A percentile compares a stretch with the other conserved stretches of the same genome.
Conservation (phyloP, 2,888 invertebrate genomes). For the Galeopsomyia nigrocyanea region DNA sequence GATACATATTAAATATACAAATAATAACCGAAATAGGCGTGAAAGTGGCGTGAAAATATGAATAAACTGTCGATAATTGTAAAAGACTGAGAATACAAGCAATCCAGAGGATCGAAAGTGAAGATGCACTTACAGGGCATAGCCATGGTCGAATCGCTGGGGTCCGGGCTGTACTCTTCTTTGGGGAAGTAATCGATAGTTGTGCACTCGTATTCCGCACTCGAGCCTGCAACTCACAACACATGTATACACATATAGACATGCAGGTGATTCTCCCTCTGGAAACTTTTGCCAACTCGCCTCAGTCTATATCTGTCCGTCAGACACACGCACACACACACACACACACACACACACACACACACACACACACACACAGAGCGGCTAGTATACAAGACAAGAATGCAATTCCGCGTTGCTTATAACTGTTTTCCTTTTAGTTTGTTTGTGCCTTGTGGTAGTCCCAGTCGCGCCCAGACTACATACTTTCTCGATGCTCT, state of each 20-base stretch:
- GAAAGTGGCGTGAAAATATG: too few species aligned
- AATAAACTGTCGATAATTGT: too few species aligned
- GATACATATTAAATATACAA: too few species aligned
- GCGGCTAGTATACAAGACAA: not conserved
- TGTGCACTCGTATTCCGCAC: conserved; percentile 79
- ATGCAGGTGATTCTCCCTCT: not conserved
- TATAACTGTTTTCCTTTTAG: conserved; percentile 23
- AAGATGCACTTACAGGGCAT: conserved; percentile 86
- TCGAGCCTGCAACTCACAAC: conserved; percentile 75
- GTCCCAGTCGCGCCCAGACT: not conserved
- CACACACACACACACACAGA: too few species aligned
- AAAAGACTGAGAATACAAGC: too few species aligned
- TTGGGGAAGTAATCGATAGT: conserved; percentile 91
- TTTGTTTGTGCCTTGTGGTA: conserved; percentile 2
- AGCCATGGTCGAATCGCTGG: conserved; percentile 90
- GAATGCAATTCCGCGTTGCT: conserved; percentile 29
- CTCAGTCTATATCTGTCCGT: not conserved
- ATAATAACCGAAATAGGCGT: too few species aligned
- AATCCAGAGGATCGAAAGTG: conserved; percentile 20
- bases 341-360: too few species aligned
- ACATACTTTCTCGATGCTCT: not conserved
- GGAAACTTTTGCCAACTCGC: not conserved
- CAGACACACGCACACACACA: too few species aligned
- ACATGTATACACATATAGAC: not conserved
- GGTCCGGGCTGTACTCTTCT: conserved; percentile 89